These are phyloP conservation scores for Todus mexicanus DNA, from an alignment of 2,797 vertebrate species.

Conservation along the genomic window DNA sequence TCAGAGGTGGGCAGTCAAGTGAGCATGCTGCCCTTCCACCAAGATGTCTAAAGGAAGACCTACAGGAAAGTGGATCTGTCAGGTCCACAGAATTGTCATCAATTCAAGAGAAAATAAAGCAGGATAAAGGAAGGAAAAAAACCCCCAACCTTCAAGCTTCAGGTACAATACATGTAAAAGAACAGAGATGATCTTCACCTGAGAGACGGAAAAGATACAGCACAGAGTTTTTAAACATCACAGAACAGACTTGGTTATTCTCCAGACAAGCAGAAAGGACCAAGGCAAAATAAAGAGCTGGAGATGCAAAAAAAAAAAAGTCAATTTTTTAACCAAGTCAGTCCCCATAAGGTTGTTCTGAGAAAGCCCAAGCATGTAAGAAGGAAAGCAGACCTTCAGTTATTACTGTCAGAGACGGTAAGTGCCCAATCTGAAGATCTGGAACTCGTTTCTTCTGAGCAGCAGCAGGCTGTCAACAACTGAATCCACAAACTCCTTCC, in stretches of 20 bases:
- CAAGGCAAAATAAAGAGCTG: neutral
- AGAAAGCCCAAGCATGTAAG: neutral
- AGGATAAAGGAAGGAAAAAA: neutral
- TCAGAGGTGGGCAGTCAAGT: rapidly evolving
- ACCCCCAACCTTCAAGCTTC: neutral
- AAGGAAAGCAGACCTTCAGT: neutral
- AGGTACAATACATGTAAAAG: neutral
- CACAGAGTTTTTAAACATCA: neutral
- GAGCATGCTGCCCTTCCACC: neutral
- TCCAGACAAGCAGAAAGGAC: neutral
- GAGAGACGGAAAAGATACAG: neutral
- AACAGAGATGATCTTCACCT: neutral
- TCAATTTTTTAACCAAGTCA: neutral
- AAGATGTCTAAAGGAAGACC: neutral
- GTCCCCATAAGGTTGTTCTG: neutral
- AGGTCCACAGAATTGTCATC: neutral
- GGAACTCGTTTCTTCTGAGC: neutral
- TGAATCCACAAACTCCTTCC: neutral
- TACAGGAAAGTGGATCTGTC: neutral
- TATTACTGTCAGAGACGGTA: neutral
- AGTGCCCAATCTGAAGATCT: neutral
- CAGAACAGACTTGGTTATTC: neutral
- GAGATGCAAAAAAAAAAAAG: neutral
- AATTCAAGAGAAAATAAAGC: neutral
- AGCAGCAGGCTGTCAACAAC: neutral